Base-by-base conservation (phyloP, 1,140 invertebrate species). In the Tetranychus cinnabarinus region DNA sequence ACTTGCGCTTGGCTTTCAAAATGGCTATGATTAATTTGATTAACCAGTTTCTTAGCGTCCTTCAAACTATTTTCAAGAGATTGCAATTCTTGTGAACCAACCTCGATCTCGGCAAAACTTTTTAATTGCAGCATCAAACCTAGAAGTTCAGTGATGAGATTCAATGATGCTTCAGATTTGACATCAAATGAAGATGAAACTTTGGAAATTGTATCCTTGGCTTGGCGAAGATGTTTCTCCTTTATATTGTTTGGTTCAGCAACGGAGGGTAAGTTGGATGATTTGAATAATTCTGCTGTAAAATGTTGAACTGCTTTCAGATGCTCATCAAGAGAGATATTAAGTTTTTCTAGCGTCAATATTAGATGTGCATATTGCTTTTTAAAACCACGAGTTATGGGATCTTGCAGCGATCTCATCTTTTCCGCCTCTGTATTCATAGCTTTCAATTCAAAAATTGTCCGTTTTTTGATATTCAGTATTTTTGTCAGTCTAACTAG, bases 351-450 rank as follows among this genome's bases (percentile, higher is more conserved):
- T 61, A 97, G 78, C 64, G 92, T 87, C 56, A 96, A 80, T 1
- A 97, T 81, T 66, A 85, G 80, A 36, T 80, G 79, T 10, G 91
- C 90, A 74, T 97, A 97, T 69, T 80, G 80, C 67, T 82, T 80
- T 72, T 92, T 85, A 72, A 93, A 95, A 67, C 92, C 88, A 56
- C 84, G 78, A 12, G 82, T 77, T 39, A 89, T 77, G 57, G 77
- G 75, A 68, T 84, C 78, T 34, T 82, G 81, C 71, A 59, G 23
- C 62, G 64, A 61, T 66, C 72, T 71, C 68, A 69, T 65, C 72
- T 85, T 84, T 72, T 96, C 91, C 15, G 86, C 88, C 70, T 89
- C 83, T 63, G 81, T 78, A 69, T 97, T 97, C 81, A 93, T 86
- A 48, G 85, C 81, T 69, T 82, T 84, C 48, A 96, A 72, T 48